Evolutionary conservation across 1,140 invertebrate species (phyloP), one percentile per base, ranked within the genome.

Genomic region (Eriosoma lanigerum): DNA sequence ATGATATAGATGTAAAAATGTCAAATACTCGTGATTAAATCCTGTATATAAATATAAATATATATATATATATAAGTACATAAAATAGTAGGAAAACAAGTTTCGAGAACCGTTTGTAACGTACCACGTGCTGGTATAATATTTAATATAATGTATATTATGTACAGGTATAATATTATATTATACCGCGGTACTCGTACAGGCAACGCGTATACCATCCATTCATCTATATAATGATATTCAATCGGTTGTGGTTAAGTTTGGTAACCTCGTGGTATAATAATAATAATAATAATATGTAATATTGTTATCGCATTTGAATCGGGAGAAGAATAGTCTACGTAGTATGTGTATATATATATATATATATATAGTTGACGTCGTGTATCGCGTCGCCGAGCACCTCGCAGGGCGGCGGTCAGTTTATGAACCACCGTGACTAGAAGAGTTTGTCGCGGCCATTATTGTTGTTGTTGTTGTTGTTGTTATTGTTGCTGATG

Each of bases 1-100:
- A n/a, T n/a, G n/a, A n/a, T n/a, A n/a, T n/a, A n/a, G n/a, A n/a
- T n/a, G n/a, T n/a, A n/a, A n/a, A n/a, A n/a, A n/a, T n/a, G n/a
- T n/a, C n/a, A n/a, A n/a, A n/a, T n/a, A n/a, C n/a, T n/a, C n/a
- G n/a, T n/a, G n/a, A n/a, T n/a, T n/a, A n/a, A n/a, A n/a, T n/a
- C n/a, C n/a, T n/a, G n/a, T n/a, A n/a, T n/a, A n/a, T n/a, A n/a
- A n/a, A n/a, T n/a, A n/a, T n/a, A n/a, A n/a, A n/a, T n/a, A n/a
- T n/a, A n/a, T n/a, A n/a, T n/a, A n/a, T n/a, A n/a, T n/a, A n/a
- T n/a, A n/a, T n/a, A n/a, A n/a, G n/a, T n/a, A n/a, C n/a, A n/a
- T 52, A 78, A 62, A 44, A 56, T 56, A 78, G 60, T 78, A 78
- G 75, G 75, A 78, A 78, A 78, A 78, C 75, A 60, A 78, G 15